Percentiles rank a stretch among this genome's conserved stretches.
phyloP scores from a whole-genome alignment of 1,140 invertebrate genomes.

The Anthonomus grandis region DNA sequence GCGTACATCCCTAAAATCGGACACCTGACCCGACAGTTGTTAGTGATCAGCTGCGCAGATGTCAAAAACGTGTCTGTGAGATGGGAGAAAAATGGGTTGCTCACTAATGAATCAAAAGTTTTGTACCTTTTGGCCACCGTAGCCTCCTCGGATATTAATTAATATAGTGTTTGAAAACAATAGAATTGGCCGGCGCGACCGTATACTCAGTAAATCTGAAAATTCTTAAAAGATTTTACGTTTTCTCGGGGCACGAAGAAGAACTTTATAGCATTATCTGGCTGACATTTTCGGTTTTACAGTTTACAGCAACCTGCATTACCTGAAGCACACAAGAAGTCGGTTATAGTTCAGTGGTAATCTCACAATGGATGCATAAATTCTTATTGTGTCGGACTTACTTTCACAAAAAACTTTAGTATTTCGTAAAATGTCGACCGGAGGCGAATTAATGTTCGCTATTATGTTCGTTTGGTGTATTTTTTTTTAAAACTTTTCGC shows the following conservation, averaged over 20 bases:
- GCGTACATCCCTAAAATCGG: too few relatives aligned
- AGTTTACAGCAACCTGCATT: constrained; percentile 24
- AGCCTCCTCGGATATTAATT: neutral
- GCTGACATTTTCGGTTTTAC: constrained; percentile 26
- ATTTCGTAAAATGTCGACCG: constrained; percentile 15
- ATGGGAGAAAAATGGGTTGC: neutral
- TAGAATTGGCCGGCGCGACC: constrained; percentile 17
- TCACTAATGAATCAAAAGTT: constrained; percentile 5
- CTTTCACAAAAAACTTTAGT: constrained; percentile 19
- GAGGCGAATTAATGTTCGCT: too few relatives aligned
- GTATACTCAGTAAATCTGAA: constrained; percentile 23
- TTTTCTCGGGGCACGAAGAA: constrained; percentile 21
- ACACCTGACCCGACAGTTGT: too few relatives aligned
- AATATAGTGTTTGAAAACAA: constrained; percentile 23
- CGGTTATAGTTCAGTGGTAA: constrained; percentile 30
- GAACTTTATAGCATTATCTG: constrained; percentile 27
- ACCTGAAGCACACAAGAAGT: constrained; percentile 18
- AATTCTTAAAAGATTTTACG: constrained; percentile 22
- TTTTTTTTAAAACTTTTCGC: too few relatives aligned
- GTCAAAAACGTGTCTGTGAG: neutral
- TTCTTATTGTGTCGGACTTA: constrained; percentile 20
- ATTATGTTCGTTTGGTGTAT: too few relatives aligned
- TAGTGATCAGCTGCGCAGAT: neutral
- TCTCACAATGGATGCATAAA: constrained; percentile 28
- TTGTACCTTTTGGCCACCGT: neutral